phyloP scores from a whole-genome alignment of 2,797 vertebrate genomes.

The Cyclopterus lumpus region DNA sequence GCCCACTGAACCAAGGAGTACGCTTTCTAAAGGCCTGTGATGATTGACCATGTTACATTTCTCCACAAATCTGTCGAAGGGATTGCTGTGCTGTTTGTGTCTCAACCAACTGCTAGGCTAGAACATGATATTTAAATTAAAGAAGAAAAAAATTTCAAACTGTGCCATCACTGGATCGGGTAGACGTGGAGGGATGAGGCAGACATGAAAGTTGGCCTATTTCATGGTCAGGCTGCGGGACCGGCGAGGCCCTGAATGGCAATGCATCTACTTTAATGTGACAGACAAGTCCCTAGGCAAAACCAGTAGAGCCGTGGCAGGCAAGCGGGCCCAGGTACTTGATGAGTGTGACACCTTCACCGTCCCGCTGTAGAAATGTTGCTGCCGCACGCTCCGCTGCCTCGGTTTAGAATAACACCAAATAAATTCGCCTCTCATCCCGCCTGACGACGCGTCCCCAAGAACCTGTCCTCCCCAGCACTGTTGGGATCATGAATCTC shows the following conservation, averaged over 20 bases:
- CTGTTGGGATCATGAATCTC: conserved; percentile 84
- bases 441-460: conserved; percentile 77
- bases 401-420: conserved; percentile 82
- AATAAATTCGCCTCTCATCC: conserved; percentile 86
- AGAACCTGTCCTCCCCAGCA: conserved; percentile 84
- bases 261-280: conserved; percentile 87
- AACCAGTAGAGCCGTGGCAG: conserved; percentile 79
- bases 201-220: conserved; percentile 89
- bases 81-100: conserved; percentile 69
- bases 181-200: conserved; percentile 81
- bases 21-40: background rate
- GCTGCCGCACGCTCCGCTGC: conserved; percentile 84
- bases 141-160: conserved; percentile 63
- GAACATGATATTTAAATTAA: conserved; percentile 42
- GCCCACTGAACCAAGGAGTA: background rate
- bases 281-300: conserved; percentile 89
- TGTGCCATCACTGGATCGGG: conserved; percentile 78
- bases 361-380: conserved; percentile 82
- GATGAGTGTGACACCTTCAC: conserved; percentile 87
- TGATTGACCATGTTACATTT: conserved; percentile 35
- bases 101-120: conserved; percentile 75
- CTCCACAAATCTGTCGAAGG: conserved; percentile 68
- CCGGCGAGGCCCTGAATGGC: conserved; percentile 86
- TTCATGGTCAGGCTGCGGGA: conserved; percentile 86
- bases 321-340: conserved; percentile 85